phyloP scores from a whole-genome alignment of 1,140 invertebrate genomes.

The Hyphantria cunea region DNA sequence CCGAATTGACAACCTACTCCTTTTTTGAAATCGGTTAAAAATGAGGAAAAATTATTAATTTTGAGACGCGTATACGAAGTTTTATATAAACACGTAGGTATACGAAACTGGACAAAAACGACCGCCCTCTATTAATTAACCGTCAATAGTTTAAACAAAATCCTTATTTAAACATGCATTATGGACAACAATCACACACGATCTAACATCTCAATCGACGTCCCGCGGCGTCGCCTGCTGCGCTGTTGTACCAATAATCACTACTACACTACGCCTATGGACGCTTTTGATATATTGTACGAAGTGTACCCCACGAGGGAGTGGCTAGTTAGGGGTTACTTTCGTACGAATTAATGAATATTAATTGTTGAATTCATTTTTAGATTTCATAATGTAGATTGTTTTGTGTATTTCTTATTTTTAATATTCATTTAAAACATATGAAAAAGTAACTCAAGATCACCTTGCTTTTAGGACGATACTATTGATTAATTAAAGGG shows the following conservation, averaged over 20 bases:
- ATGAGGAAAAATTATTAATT: too few relatives aligned
- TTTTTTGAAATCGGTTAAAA: too few relatives aligned
- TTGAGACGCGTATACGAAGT: too few relatives aligned
- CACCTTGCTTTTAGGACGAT: too few relatives aligned
- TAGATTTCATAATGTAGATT: not conserved
- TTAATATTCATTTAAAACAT: not conserved
- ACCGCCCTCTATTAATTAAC: not conserved
- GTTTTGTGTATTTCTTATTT: not conserved
- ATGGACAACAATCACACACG: not conserved
- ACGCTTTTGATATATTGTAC: not conserved
- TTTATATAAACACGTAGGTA: too few relatives aligned
- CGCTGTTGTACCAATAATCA: slow-evolving; percentile 40
- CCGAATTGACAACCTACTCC: too few relatives aligned
- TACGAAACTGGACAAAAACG: too few relatives aligned
- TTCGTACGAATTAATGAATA: not conserved
- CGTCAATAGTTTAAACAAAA: not conserved
- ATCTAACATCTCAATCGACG: slow-evolving; percentile 43
- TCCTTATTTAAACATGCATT: slow-evolving; percentile 2
- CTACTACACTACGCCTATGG: slow-evolving; percentile 1
- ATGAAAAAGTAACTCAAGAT: too few relatives aligned
- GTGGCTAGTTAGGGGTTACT: slow-evolving; percentile 1
- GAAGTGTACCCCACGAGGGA: not conserved
- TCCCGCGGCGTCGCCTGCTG: slow-evolving; percentile 45
- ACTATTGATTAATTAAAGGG: too few relatives aligned
- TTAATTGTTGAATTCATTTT: slow-evolving; percentile 5